Conservation (phyloP, 2,888 invertebrate species). For the Antheraea assamensis region DNA sequence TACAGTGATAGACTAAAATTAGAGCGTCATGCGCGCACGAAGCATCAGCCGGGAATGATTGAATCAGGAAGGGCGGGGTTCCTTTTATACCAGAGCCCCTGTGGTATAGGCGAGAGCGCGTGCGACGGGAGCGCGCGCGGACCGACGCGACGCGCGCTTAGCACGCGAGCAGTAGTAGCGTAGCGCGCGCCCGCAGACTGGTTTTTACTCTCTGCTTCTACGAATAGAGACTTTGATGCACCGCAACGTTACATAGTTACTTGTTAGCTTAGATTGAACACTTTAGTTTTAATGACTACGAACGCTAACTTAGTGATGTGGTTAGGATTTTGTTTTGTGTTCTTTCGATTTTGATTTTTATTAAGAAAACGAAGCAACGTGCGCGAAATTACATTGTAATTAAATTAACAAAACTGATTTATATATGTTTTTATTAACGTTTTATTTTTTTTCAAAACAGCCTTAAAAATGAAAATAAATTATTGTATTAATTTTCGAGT, state of each 20-base stretch:
- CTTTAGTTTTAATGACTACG: slow-evolving; percentile 61
- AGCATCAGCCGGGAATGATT: slow-evolving; percentile 74
- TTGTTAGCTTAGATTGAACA: slow-evolving; percentile 46
- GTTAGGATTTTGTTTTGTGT: background rate
- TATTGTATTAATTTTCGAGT: too few species aligned
- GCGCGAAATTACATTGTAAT: too few species aligned
- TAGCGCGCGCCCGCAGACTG: slow-evolving; percentile 73
- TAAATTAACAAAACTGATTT: too few species aligned
- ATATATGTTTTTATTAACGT: too few species aligned
- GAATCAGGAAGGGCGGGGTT: slow-evolving; percentile 71
- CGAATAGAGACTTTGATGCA: slow-evolving; percentile 75
- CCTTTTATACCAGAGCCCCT: slow-evolving; percentile 63
- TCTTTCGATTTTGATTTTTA: background rate
- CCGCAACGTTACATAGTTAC: slow-evolving; percentile 62
- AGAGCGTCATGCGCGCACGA: slow-evolving; percentile 66
- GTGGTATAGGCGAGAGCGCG: slow-evolving; percentile 47
- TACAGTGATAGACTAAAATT: slow-evolving; percentile 57
- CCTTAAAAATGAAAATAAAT: too few species aligned
- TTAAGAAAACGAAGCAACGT: too few species aligned
- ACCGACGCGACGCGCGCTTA: slow-evolving; percentile 45
- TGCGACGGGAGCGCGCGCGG: slow-evolving; percentile 52
- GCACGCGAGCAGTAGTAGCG: slow-evolving; percentile 42
- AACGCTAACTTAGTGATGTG: slow-evolving; percentile 34
- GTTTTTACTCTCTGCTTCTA: slow-evolving; percentile 74
- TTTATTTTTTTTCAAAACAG: too few species aligned